These are phyloP conservation scores for Osmerus eperlanus DNA, from an alignment of 2,113 vertebrate genomes.

Conservation along the genomic window DNA sequence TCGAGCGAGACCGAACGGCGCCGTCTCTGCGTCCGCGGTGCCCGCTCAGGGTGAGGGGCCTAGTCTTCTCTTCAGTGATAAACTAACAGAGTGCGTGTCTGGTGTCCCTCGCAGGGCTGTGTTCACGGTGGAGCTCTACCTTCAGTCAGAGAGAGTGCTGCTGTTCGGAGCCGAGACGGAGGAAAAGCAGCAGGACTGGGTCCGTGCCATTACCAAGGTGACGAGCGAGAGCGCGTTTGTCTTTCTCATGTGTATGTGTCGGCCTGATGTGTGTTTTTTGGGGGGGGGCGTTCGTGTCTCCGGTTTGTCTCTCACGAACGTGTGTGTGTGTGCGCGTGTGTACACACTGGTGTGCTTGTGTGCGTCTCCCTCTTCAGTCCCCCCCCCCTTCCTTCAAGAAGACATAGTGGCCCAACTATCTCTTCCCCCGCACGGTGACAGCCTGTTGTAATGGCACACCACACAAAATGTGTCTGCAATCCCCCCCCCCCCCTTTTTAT, in stretches of 20 bases:
- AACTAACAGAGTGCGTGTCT: slow-evolving; percentile 8
- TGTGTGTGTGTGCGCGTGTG: neutral
- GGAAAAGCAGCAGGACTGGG: slow-evolving; percentile 86
- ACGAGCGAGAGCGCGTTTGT: neutral
- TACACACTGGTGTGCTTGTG: neutral
- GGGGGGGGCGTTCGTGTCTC: too few relatives aligned
- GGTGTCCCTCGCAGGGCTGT: slow-evolving; percentile 75
- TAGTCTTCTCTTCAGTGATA: neutral
- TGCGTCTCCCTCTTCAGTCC: neutral
- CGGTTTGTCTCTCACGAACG: neutral
- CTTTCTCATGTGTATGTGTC: too few relatives aligned
- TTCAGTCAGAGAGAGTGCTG: slow-evolving; percentile 83
- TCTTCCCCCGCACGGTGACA: slow-evolving; percentile 31
- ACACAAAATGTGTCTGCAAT: slow-evolving; percentile 34
- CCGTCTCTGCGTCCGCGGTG: too few relatives aligned
- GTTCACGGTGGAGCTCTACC: slow-evolving; percentile 90
- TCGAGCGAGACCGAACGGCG: neutral
- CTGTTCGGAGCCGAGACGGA: slow-evolving; percentile 84
- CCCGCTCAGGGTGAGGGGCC: too few relatives aligned
- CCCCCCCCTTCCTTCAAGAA: slow-evolving; percentile 15
- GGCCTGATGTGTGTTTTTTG: too few relatives aligned
- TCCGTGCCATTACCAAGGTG: slow-evolving; percentile 89
- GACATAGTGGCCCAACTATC: slow-evolving; percentile 38
- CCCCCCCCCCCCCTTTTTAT: slow-evolving; percentile 31
- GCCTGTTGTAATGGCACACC: slow-evolving; percentile 38